phyloP scores from a whole-genome alignment of 2,113 vertebrate genomes.

The Corapipo altera region DNA sequence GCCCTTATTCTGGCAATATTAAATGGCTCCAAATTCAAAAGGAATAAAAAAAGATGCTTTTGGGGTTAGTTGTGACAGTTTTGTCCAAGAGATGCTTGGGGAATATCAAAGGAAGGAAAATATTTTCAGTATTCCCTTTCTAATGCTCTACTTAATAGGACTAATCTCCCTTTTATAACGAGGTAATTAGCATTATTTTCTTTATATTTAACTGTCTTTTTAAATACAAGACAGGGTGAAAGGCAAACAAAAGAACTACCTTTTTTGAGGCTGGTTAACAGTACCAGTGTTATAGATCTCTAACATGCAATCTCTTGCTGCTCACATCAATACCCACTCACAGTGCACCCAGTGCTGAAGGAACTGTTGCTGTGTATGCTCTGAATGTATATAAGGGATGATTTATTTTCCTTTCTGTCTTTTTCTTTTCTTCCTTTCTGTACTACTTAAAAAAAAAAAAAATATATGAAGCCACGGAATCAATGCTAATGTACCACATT shows the following conservation, averaged over 20 bases:
- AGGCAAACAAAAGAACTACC: neutral
- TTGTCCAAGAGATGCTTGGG: neutral
- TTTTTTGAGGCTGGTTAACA: neutral
- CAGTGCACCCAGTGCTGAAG: constrained; percentile 28
- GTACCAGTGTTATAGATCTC: neutral
- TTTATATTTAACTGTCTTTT: neutral
- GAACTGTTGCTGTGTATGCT: constrained; percentile 47
- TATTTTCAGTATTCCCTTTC: neutral
- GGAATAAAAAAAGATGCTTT: neutral
- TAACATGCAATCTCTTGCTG: constrained; percentile 43
- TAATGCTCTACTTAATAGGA: neutral
- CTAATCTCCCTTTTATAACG: neutral
- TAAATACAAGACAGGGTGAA: neutral
- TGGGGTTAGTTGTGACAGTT: neutral
- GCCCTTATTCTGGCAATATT: neutral
- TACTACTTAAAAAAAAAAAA: neutral
- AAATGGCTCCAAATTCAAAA: neutral
- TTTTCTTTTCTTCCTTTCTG: constrained; percentile 11
- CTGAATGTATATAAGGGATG: constrained; percentile 55
- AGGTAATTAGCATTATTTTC: neutral
- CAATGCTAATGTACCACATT: constrained; percentile 43
- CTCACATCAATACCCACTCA: constrained; percentile 48
- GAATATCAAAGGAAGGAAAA: neutral
- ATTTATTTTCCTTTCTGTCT: constrained; percentile 40
- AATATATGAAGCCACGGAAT: constrained; percentile 27